Evolutionary conservation across 2,797 vertebrate genomes (phyloP).

Genomic region (Sebastes flavidus): DNA sequence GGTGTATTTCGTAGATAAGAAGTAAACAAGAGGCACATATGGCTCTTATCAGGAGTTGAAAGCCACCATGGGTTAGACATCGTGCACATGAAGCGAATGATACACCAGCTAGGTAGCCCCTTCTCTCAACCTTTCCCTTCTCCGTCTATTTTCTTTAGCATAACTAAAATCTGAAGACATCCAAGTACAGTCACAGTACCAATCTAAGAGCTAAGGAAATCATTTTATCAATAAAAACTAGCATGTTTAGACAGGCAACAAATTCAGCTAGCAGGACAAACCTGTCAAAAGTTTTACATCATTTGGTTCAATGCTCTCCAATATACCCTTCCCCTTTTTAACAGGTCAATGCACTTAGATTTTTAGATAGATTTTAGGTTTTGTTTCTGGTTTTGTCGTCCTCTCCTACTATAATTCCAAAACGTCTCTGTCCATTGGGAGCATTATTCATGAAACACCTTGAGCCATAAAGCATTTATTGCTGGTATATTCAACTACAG

Average conservation of each 20-base stretch:
- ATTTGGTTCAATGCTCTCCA: neutral
- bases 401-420: neutral
- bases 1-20: slow-evolving; percentile 59
- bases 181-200: neutral
- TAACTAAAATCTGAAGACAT: neutral
- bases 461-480: neutral
- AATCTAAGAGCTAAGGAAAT: neutral
- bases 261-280: neutral
- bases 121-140: neutral
- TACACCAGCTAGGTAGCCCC: neutral
- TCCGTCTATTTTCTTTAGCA: neutral
- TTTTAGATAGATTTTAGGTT: neutral
- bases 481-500: neutral
- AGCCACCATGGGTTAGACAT: neutral
- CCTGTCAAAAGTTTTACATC: neutral
- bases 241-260: neutral
- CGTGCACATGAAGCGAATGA: neutral
- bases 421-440: neutral
- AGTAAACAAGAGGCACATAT: slow-evolving; percentile 16
- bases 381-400: neutral
- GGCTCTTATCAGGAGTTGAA: slow-evolving; percentile 49
- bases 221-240: neutral
- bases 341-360: neutral
- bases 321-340: neutral
- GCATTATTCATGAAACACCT: neutral